Evolutionary conservation across 1,140 invertebrate genomes (phyloP).

Genomic region (Ips typographus): DNA sequence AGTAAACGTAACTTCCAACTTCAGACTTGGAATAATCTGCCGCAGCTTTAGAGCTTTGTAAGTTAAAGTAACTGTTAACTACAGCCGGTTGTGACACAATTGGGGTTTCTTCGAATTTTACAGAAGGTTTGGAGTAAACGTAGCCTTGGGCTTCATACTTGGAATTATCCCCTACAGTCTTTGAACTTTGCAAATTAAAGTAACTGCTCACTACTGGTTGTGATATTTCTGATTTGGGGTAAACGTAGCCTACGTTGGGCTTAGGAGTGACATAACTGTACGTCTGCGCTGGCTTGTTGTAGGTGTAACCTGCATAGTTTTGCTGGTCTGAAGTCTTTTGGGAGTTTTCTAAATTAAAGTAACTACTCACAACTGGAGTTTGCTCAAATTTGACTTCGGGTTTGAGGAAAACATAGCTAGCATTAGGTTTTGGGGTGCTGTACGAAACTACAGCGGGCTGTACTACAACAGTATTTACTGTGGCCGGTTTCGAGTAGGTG

Average conservation of each 20-base stretch:
- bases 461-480: not conserved
- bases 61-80: slow-evolving; percentile 16
- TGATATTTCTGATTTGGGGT: not conserved
- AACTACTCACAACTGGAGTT: slow-evolving; percentile 35
- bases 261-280: no score
- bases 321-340: slow-evolving; percentile 7
- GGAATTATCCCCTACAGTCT: not conserved
- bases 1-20: slow-evolving; percentile 18
- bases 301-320: slow-evolving; percentile 6
- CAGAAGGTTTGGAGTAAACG: slow-evolving; percentile 43
- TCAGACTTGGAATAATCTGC: not conserved
- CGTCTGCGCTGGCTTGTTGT: not conserved
- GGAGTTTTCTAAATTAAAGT: not conserved
- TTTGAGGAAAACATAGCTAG: slow-evolving; percentile 54
- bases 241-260: not conserved
- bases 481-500: not conserved
- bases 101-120: slow-evolving; percentile 40
- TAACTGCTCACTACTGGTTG: not conserved
- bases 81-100: slow-evolving; percentile 20
- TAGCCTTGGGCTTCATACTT: slow-evolving; percentile 35
- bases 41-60: not conserved
- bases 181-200: not conserved
- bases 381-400: slow-evolving; percentile 53
- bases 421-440: slow-evolving; percentile 9
- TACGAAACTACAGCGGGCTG: not conserved